Percentiles rank a stretch among this genome's conserved stretches.
These are phyloP conservation scores for Cataglyphis rosenhaueri DNA, from an alignment of 2,888 invertebrate genomes.

Conservation along the genomic window DNA sequence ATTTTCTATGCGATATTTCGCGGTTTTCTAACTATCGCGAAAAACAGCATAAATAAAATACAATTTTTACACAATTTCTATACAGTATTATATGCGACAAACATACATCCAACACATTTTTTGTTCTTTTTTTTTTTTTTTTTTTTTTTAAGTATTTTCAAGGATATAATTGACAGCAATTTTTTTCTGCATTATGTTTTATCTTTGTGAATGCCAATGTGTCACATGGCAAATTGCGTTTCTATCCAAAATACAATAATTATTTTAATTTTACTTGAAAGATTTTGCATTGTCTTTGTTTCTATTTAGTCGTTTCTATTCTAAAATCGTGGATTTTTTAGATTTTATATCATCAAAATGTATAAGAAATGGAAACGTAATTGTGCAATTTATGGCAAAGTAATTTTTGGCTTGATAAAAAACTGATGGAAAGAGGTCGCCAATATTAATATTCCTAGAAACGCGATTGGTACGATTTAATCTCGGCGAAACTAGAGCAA, in stretches of 20 bases:
- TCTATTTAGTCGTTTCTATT: neutral
- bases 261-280: neutral
- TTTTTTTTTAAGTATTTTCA: neutral
- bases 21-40: neutral
- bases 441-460: slow-evolving; percentile 53
- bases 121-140: neutral
- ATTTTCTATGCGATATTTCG: neutral
- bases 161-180: neutral
- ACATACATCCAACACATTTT: neutral
- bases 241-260: neutral
- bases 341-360: neutral
- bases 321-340: neutral
- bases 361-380: slow-evolving; percentile 35
- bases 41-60: neutral
- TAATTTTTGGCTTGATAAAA: slow-evolving; percentile 49
- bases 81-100: too few species aligned
- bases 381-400: slow-evolving; percentile 44
- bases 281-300: neutral
- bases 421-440: slow-evolving; percentile 51
- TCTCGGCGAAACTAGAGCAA: slow-evolving; percentile 65
- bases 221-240: neutral
- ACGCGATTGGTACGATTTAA: slow-evolving; percentile 64
- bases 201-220: neutral
- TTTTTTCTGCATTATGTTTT: neutral
- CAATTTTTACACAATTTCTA: neutral